Evolutionary conservation across 2,113 vertebrate genomes (phyloP).

Genomic region (Odocoileus virginianus): DNA sequence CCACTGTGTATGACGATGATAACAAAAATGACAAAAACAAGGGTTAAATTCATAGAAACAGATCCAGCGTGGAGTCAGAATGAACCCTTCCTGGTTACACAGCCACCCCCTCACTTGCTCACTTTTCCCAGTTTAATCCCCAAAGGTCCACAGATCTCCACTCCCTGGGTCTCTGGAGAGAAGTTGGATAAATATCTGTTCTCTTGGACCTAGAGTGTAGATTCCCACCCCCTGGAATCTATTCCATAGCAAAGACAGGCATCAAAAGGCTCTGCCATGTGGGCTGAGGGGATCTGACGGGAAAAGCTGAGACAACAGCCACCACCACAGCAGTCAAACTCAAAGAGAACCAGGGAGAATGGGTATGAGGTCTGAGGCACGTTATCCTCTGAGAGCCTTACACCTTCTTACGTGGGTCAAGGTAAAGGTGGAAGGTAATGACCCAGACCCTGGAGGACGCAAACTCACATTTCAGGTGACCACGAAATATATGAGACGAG

Average conservation of each 20-base stretch:
- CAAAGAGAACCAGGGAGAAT: background rate
- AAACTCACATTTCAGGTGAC: background rate
- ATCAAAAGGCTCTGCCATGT: background rate
- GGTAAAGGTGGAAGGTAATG: background rate
- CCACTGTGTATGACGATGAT: too few species aligned
- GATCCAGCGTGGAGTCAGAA: too few species aligned
- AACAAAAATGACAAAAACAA: too few species aligned
- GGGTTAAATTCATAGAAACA: too few species aligned
- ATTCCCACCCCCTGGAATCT: background rate
- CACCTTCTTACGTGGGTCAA: background rate
- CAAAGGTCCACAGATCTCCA: background rate
- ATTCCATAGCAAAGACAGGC: background rate
- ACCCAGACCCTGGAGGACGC: background rate
- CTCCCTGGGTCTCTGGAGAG: background rate
- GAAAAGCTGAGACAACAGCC: background rate
- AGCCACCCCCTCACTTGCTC: background rate
- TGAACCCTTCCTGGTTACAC: too few species aligned
- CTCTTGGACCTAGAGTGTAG: background rate
- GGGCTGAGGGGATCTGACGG: background rate
- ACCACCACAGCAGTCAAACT: background rate
- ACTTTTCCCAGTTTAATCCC: background rate
- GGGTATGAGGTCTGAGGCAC: background rate
- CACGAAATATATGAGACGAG: background rate
- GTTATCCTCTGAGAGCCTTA: background rate
- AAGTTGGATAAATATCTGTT: background rate